Conservation (phyloP, 2,113 vertebrate species). For the Muntiacus muntjak region DNA sequence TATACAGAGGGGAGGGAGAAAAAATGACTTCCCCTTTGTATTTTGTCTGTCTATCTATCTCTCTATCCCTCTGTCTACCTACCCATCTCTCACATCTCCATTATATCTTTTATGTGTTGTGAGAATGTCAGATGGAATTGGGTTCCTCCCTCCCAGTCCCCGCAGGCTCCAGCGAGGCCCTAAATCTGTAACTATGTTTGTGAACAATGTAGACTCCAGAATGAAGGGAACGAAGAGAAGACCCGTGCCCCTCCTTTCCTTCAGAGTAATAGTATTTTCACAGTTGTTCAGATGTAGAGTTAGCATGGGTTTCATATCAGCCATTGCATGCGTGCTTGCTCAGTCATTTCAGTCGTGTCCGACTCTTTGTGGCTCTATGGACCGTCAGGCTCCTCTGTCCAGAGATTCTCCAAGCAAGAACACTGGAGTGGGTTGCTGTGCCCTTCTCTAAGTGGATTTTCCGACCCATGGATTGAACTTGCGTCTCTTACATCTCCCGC, state of each 20-base stretch:
- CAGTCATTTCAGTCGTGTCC: fast-evolving
- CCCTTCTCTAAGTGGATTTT: background rate
- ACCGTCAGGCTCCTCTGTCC: background rate
- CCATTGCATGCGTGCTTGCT: background rate
- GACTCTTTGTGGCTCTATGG: background rate
- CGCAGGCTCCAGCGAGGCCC: background rate
- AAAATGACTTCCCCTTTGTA: background rate
- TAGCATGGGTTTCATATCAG: background rate
- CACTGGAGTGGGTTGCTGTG: background rate
- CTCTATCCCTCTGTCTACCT: background rate
- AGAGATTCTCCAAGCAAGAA: background rate
- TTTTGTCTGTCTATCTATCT: background rate
- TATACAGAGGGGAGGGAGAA: background rate
- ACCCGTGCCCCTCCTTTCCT: background rate
- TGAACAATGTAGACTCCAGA: background rate
- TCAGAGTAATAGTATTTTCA: background rate
- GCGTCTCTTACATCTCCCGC: background rate
- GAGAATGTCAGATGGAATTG: background rate
- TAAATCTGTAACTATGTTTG: background rate
- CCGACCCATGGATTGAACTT: background rate
- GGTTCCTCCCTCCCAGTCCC: background rate
- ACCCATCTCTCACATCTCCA: background rate
- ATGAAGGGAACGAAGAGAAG: background rate
- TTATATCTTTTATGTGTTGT: background rate
- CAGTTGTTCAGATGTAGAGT: background rate